Base-by-base conservation (phyloP, 2,113 vertebrate genomes). In the Nyctibius bracteatus region DNA sequence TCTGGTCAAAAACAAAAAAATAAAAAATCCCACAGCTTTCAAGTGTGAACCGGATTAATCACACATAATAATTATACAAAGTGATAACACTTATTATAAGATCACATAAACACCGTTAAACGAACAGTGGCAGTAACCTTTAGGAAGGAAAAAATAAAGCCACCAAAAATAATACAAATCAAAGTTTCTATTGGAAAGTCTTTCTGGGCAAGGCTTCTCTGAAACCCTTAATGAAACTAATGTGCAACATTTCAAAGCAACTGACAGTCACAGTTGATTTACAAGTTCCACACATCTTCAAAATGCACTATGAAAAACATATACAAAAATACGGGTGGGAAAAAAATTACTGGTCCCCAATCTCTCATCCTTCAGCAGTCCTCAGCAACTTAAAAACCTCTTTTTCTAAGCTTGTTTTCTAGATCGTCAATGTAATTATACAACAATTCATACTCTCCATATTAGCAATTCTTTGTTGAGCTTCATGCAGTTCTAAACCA, bases 41-140 rank as follows among this genome's bases (percentile, higher is more conserved):
- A 83, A 97, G 93, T 97, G 96, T 91, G 96, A 90, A 95, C 80
- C 1, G 91, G 92, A 97, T 97, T 97, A 97, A 98, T 97, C 96
- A 94, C 93, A 96, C 91, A 82, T 93, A 96, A 97, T 97, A 97
- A 98, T 98, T 97, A 97, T 72, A 77, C 91, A 97, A 98, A 97
- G 95, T 96, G 96, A 97, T 96, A 97, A 96, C 92, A 95, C 92
- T 97, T 95, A 97, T 96, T 97, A 96, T 91, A 92, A 94, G 94
- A 98, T 92, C 88, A 97, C 65, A 94, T 97, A 96, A 91, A 97
- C 80, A 97, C 77, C 83, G 65, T 97, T 98, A 98, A 98, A 97
- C 82, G 41, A 95, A 82, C 88, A 97, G 88, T 97, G 97, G 92
- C 96, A 98, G 93, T 94, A 96, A 97, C 92, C 94, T 97, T 96